phyloP scores from a whole-genome alignment of 2,113 vertebrate species.

The Puma concolor region DNA sequence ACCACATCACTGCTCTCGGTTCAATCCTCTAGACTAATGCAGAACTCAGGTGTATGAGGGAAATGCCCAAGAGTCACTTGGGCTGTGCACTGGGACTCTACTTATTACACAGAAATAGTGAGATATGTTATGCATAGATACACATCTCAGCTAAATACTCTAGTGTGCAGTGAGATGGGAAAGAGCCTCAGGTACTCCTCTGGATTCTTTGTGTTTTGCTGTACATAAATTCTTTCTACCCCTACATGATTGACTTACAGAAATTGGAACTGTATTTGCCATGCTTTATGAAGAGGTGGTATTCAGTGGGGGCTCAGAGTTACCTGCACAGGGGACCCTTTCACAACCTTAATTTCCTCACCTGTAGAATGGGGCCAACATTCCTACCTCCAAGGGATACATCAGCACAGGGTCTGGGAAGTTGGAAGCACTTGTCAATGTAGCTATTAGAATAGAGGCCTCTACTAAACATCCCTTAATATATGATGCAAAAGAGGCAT shows the following conservation, averaged over 20 bases:
- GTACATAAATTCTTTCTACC: background rate
- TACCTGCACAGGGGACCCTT: background rate
- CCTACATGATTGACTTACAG: background rate
- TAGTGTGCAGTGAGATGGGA: background rate
- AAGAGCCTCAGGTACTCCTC: background rate
- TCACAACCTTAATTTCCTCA: background rate
- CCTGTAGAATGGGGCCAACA: background rate
- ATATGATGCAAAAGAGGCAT: background rate
- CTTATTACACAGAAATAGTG: background rate
- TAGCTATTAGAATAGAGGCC: background rate
- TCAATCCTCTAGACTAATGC: background rate
- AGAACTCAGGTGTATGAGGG: background rate
- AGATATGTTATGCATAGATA: background rate
- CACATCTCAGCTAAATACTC: background rate
- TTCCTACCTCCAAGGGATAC: background rate
- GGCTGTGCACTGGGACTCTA: background rate
- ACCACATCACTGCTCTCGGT: background rate
- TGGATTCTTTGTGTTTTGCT: background rate
- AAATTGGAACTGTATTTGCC: background rate
- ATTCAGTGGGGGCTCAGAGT: background rate
- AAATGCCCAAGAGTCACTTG: background rate
- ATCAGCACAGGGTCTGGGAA: background rate
- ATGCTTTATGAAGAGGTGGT: background rate
- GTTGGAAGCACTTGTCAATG: background rate
- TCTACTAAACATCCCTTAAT: background rate